Evolutionary conservation across 2,797 vertebrate genomes (phyloP).

Genomic region (Galagoides demidoff): DNA sequence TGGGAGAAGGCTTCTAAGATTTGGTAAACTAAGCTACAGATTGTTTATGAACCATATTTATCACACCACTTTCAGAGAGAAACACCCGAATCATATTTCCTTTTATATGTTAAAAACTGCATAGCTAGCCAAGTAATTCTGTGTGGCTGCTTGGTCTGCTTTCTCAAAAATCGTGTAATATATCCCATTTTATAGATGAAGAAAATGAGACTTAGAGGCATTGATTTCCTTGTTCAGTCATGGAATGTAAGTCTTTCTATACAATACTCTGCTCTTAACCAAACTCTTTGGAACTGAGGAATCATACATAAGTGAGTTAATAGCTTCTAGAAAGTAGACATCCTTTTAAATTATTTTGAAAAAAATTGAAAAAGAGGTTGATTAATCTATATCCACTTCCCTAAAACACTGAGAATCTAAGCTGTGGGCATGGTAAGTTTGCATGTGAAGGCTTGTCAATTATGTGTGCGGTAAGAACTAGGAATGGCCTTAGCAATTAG

Average conservation of each 20-base stretch:
- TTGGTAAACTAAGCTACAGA: neutral
- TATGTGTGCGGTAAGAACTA: neutral
- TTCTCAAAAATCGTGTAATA: neutral
- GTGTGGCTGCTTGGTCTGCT: neutral
- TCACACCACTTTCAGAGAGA: constrained; percentile 28
- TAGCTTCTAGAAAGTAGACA: neutral
- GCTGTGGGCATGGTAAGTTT: neutral
- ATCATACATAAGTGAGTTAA: neutral
- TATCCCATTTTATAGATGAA: neutral
- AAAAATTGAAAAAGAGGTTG: neutral
- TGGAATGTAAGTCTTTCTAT: neutral
- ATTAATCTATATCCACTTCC: neutral
- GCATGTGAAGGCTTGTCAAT: neutral
- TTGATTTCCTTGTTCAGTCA: neutral
- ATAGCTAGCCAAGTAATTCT: neutral
- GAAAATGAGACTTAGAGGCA: neutral
- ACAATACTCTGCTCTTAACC: neutral
- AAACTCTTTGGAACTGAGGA: neutral
- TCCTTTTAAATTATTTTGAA: constrained; percentile 33
- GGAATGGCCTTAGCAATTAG: neutral
- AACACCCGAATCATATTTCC: neutral
- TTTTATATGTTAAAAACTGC: neutral
- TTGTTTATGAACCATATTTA: constrained; percentile 43
- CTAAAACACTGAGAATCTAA: neutral
- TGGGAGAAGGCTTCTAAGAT: constrained; percentile 54